These are phyloP conservation scores for Cheilosia impressa DNA, from an alignment of 2,888 invertebrate genomes.

Conservation along the genomic window DNA sequence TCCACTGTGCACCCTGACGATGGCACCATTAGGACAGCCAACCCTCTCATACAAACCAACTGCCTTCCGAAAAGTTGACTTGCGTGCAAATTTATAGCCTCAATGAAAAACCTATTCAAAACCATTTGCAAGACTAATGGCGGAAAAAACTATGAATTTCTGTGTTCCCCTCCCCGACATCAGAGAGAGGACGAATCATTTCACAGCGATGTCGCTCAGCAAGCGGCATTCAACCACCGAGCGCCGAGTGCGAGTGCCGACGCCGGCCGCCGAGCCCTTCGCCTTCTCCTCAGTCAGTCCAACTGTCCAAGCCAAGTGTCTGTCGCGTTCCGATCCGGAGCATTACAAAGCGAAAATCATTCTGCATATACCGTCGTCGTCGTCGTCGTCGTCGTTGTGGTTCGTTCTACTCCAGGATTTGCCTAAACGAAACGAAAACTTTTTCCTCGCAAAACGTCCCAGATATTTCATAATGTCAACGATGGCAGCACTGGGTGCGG, in stretches of 20 bases:
- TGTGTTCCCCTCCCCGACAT: neutral
- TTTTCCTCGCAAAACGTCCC: slow-evolving; percentile 66
- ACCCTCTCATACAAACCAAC: neutral
- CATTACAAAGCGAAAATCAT: slow-evolving; percentile 60
- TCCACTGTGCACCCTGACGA: too few relatives aligned
- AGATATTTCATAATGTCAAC: slow-evolving; percentile 76
- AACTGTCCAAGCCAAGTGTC: slow-evolving; percentile 61
- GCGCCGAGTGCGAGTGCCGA: neutral
- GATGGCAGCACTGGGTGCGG: slow-evolving; percentile 22
- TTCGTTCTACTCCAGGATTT: neutral
- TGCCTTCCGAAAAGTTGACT: slow-evolving; percentile 46
- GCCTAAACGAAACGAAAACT: slow-evolving; percentile 45
- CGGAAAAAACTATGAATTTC: slow-evolving; percentile 62
- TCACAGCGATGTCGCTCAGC: slow-evolving; percentile 69
- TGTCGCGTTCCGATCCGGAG: slow-evolving; percentile 59
- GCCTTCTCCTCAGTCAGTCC: slow-evolving; percentile 32
- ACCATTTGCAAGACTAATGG: slow-evolving; percentile 70
- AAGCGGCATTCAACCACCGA: slow-evolving; percentile 51
- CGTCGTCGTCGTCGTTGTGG: neutral
- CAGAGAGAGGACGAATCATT: slow-evolving; percentile 59
- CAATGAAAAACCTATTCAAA: slow-evolving; percentile 70
- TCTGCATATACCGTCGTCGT: slow-evolving; percentile 52
- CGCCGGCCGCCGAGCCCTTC: slow-evolving; percentile 8
- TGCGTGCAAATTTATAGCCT: slow-evolving; percentile 57
- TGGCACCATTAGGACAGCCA: too few relatives aligned